Conservation (phyloP, 2,797 vertebrate genomes). For the Muscicapa comitata region DNA sequence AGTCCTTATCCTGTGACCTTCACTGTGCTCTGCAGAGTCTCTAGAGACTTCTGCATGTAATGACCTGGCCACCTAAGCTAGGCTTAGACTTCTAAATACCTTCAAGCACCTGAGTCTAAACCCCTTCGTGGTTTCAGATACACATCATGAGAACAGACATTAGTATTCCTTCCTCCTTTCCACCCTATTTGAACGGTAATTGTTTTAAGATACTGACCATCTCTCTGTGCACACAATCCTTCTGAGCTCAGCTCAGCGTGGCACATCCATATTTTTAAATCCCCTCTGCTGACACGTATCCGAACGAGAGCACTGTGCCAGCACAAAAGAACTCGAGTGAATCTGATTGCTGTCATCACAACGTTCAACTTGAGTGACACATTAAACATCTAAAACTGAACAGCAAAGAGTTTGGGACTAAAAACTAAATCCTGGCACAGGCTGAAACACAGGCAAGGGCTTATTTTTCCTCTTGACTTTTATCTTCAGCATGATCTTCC, state of each 20-base stretch:
- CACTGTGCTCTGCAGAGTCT: not conserved
- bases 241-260: not conserved
- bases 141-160: not conserved
- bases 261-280: not conserved
- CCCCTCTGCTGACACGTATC: not conserved
- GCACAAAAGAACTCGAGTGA: not conserved
- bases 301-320: not conserved
- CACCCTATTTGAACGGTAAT: not conserved
- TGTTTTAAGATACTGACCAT: not conserved
- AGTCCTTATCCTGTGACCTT: not conserved
- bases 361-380: slow-evolving; percentile 8
- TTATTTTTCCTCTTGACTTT: not conserved
- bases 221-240: not conserved
- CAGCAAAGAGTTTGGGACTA: not conserved
- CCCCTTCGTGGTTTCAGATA: not conserved
- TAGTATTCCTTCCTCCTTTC: not conserved
- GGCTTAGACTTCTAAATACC: not conserved
- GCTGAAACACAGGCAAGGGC: not conserved
- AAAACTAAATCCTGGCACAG: not conserved
- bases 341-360: slow-evolving; percentile 37
- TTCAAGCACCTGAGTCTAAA: not conserved
- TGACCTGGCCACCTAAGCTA: not conserved
- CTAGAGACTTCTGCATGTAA: not conserved
- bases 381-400: slow-evolving; percentile 11
- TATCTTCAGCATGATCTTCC: not conserved